These are phyloP conservation scores for Sinocyclocheilus grahami DNA, from an alignment of 2,113 vertebrate genomes.

Conservation along the genomic window DNA sequence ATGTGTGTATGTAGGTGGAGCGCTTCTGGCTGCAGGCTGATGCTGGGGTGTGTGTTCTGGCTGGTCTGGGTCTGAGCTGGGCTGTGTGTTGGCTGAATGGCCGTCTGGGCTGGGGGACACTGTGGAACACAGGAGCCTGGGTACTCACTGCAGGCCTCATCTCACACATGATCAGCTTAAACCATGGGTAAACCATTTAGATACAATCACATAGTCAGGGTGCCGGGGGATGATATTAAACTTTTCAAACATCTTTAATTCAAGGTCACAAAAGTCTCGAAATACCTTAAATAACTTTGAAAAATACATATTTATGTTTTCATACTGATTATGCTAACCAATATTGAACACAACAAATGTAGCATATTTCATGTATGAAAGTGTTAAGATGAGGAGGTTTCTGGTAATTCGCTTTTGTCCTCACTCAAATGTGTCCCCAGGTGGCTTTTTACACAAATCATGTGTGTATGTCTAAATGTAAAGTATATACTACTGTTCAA, in stretches of 20 bases:
- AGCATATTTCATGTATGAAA: background rate
- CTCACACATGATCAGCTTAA: slow-evolving; percentile 78
- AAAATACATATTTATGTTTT: background rate
- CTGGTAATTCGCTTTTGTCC: background rate
- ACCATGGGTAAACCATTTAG: slow-evolving; percentile 81
- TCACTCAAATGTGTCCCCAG: background rate
- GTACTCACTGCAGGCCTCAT: slow-evolving; percentile 79
- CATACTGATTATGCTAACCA: background rate
- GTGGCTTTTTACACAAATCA: background rate
- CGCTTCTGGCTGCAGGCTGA: slow-evolving; percentile 97
- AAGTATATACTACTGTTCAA: no score
- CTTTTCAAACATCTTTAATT: background rate
- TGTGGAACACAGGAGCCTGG: slow-evolving; percentile 79
- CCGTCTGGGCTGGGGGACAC: slow-evolving; percentile 61
- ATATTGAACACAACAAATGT: background rate
- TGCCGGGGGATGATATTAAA: background rate
- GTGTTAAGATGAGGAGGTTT: background rate
- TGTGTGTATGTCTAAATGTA: background rate
- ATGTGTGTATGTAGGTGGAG: slow-evolving; percentile 80
- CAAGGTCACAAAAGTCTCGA: background rate
- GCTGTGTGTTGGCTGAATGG: slow-evolving; percentile 66
- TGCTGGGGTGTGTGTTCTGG: slow-evolving; percentile 85
- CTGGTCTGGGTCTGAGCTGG: slow-evolving; percentile 82
- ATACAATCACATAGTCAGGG: background rate
- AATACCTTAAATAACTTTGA: no score